Evolutionary conservation across 1,140 invertebrate species (phyloP).

Genomic region (Polypedilum vanderplanki): DNA sequence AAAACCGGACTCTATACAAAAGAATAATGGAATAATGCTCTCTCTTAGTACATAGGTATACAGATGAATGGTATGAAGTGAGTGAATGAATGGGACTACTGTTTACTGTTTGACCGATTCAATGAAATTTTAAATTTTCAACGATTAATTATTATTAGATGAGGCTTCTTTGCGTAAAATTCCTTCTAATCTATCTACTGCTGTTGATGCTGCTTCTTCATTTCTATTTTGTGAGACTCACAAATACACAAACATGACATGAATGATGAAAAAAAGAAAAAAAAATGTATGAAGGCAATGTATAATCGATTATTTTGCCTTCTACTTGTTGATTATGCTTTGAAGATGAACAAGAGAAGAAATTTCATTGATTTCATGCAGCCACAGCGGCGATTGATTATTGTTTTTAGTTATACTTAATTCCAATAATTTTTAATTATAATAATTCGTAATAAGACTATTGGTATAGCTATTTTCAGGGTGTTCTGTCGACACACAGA

Average conservation of each 20-base stretch:
- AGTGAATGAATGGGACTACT: slow-evolving; percentile 11
- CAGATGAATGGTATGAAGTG: background rate
- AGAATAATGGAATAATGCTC: too few species aligned
- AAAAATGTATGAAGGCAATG: background rate
- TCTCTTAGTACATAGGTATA: too few species aligned
- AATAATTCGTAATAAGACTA: background rate
- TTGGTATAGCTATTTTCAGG: slow-evolving; percentile 21
- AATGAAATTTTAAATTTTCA: slow-evolving; percentile 22
- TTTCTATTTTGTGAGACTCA: background rate
- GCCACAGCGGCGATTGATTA: background rate
- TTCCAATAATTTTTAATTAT: slow-evolving; percentile 28
- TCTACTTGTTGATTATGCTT: slow-evolving; percentile 26
- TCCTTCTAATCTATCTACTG: background rate
- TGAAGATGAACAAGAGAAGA: background rate
- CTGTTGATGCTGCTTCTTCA: background rate
- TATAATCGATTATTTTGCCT: slow-evolving; percentile 15
- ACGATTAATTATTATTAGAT: slow-evolving; percentile 29
- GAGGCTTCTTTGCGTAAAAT: background rate
- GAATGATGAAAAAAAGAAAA: background rate
- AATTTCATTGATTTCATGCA: slow-evolving; percentile 24
- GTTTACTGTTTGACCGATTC: background rate
- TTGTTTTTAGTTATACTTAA: slow-evolving; percentile 10
- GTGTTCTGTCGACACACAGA: background rate
- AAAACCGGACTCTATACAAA: background rate
- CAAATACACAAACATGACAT: background rate